phyloP scores from a whole-genome alignment of 2,113 vertebrate genomes.

The Seriola quinqueradiata region DNA sequence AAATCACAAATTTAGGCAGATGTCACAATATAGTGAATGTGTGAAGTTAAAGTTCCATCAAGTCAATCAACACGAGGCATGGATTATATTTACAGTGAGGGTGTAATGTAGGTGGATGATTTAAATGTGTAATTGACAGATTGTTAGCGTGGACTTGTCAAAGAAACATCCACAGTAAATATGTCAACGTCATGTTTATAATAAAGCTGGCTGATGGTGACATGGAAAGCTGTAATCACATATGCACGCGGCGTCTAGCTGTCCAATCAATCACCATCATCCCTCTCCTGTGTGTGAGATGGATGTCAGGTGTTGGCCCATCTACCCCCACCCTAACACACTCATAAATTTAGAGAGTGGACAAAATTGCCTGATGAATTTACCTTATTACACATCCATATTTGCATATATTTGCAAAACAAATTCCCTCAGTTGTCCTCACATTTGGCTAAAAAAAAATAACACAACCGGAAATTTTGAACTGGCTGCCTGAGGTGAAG shows the following conservation, averaged over 20 bases:
- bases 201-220: constrained; percentile 26
- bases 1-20: too few species aligned
- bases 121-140: too few species aligned
- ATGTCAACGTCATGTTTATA: constrained; percentile 9
- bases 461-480: constrained; percentile 25
- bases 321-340: constrained; percentile 8
- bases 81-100: too few species aligned
- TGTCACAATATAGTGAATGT: too few species aligned
- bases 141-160: too few species aligned
- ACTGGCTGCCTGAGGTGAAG: not conserved
- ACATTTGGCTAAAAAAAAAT: constrained; percentile 19
- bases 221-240: constrained; percentile 24
- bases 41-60: too few species aligned
- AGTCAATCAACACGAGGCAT: too few species aligned
- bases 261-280: constrained; percentile 56
- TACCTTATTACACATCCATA: constrained; percentile 20
- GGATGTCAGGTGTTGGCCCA: constrained; percentile 32
- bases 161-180: not conserved
- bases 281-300: constrained; percentile 12
- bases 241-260: constrained; percentile 1
- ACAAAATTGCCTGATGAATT: constrained; percentile 51
- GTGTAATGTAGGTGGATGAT: too few species aligned
- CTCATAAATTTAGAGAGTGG: constrained; percentile 18
- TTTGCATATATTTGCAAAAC: constrained; percentile 65
- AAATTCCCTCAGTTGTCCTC: constrained; percentile 16